These are phyloP conservation scores for Hirudinaria manillensis DNA, from an alignment of 2,888 invertebrate genomes.

Conservation along the genomic window DNA sequence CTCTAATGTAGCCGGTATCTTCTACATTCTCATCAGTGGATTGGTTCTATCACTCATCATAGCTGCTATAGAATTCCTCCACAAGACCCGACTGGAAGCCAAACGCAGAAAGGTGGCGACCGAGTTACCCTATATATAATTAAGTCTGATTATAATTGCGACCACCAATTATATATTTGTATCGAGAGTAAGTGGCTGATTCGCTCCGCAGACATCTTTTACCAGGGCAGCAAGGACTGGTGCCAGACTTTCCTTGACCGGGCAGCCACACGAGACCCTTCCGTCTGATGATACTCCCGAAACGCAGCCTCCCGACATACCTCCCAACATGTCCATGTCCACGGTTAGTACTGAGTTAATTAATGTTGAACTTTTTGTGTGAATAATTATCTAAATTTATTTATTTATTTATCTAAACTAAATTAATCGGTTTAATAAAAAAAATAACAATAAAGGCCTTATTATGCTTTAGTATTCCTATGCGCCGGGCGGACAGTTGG, in stretches of 20 bases:
- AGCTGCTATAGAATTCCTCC: conserved; percentile 89
- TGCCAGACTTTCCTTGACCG: conserved; percentile 39
- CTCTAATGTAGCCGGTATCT: conserved; percentile 94
- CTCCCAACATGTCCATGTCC: conserved; percentile 32
- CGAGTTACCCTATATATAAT: too few species aligned
- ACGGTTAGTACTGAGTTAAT: conserved; percentile 10
- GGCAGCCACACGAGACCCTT: conserved; percentile 35
- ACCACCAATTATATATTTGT: background rate
- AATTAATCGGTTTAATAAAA: too few species aligned
- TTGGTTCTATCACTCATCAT: conserved; percentile 81
- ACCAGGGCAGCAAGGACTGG: conserved; percentile 37
- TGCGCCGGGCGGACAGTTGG: conserved; percentile 37
- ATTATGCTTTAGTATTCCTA: conserved; percentile 36
- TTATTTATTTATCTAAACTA: too few species aligned
- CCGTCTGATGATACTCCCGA: conserved; percentile 23
- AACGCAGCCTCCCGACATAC: conserved; percentile 25
- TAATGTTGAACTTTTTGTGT: background rate
- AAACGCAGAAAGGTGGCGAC: conserved; percentile 47
- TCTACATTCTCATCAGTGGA: conserved; percentile 93
- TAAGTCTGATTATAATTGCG: background rate
- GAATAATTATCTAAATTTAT: background rate
- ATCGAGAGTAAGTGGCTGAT: too few species aligned
- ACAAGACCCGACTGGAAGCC: conserved; percentile 61
- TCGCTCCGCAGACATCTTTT: conserved; percentile 36
- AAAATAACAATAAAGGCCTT: too few species aligned